Conservation (phyloP, 1,140 invertebrate species). For the Watersipora subatra region DNA sequence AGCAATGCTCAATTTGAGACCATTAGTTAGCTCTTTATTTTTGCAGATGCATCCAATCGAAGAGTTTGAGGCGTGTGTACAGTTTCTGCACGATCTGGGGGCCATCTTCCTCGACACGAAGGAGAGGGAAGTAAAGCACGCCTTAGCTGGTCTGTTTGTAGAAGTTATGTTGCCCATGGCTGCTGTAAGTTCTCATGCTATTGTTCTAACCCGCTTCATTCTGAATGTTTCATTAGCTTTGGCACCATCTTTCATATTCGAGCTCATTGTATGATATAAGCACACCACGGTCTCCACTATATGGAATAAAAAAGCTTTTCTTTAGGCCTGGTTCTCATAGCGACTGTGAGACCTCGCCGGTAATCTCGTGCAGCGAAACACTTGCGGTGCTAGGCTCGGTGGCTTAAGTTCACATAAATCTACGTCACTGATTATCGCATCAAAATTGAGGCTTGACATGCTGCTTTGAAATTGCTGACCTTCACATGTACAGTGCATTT, state of each 20-base stretch:
- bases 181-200: constrained; percentile 59
- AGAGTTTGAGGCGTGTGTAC: constrained; percentile 96
- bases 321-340: too few relatives aligned
- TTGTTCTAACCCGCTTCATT: background rate
- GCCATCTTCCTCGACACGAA: constrained; percentile 92
- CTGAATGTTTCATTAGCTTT: background rate
- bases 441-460: too few relatives aligned
- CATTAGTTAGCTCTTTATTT: too few relatives aligned
- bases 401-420: too few relatives aligned
- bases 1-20: too few relatives aligned
- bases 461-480: too few relatives aligned
- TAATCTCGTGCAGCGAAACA: too few relatives aligned
- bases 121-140: constrained; percentile 96
- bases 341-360: too few relatives aligned
- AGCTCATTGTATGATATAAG: background rate
- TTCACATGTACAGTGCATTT: too few relatives aligned
- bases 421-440: too few relatives aligned
- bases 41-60: constrained; percentile 93
- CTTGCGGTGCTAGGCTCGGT: too few relatives aligned
- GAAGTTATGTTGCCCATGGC: constrained; percentile 96
- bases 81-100: constrained; percentile 95
- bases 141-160: constrained; percentile 90
- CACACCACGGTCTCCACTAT: background rate
- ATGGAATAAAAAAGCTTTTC: too few relatives aligned
- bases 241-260: background rate